phyloP scores from a whole-genome alignment of 1,140 invertebrate species.

The Drosophila subobscura region DNA sequence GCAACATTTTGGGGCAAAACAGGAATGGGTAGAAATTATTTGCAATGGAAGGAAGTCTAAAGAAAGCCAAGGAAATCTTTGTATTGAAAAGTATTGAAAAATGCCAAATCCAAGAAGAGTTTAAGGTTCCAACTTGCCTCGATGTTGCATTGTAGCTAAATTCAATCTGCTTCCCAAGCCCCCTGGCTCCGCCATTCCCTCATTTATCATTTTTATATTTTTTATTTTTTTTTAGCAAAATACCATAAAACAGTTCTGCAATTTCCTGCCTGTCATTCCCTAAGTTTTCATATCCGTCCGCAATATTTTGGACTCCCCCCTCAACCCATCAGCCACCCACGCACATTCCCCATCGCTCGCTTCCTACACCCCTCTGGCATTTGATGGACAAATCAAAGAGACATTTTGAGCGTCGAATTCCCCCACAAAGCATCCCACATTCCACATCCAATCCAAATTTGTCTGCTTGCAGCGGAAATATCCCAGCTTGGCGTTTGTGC shows the following conservation, averaged over 20 bases:
- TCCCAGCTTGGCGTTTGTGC: neutral
- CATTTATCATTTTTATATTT: slow-evolving; percentile 36
- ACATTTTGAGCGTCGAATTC: slow-evolving; percentile 47
- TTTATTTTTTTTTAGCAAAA: slow-evolving; percentile 22
- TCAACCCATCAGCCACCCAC: neutral
- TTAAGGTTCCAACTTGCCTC: too few species aligned
- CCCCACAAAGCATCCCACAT: slow-evolving; percentile 33
- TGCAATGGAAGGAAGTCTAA: neutral
- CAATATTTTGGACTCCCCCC: neutral
- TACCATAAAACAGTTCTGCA: slow-evolving; percentile 33
- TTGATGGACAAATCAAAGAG: slow-evolving; percentile 54
- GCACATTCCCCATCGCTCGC: neutral
- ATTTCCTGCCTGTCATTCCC: slow-evolving; percentile 48
- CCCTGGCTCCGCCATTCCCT: neutral
- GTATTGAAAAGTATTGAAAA: neutral
- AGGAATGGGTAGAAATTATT: neutral
- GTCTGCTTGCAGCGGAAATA: neutral
- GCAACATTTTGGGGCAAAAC: slow-evolving; percentile 32
- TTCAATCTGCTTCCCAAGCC: neutral
- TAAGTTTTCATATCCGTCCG: slow-evolving; percentile 34
- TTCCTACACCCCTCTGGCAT: slow-evolving; percentile 2
- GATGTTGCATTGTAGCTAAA: too few species aligned
- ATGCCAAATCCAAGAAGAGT: too few species aligned
- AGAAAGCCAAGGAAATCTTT: slow-evolving; percentile 8
- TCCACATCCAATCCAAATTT: slow-evolving; percentile 36